A percentile compares a stretch with the other conserved stretches of the same genome.
phyloP scores from a whole-genome alignment of 1,140 invertebrate genomes.

The Sarcophaga peregrina region DNA sequence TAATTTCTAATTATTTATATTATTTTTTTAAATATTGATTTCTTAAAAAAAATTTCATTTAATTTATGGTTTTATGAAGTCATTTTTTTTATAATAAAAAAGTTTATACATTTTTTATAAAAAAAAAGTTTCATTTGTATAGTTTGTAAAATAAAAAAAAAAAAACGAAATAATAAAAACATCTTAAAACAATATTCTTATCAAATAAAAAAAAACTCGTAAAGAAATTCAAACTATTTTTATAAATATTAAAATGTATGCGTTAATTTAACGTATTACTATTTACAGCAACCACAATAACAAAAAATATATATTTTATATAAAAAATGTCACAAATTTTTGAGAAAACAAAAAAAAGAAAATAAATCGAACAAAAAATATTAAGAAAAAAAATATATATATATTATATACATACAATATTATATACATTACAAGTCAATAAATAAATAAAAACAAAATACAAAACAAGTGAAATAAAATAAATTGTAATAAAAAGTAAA shows the following conservation, averaged over 20 bases:
- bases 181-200: too few relatives aligned
- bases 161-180: too few relatives aligned
- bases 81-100: too few relatives aligned
- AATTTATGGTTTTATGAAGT: too few relatives aligned
- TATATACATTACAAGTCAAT: neutral
- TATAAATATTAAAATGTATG: slow-evolving; percentile 37
- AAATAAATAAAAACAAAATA: neutral
- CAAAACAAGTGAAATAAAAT: neutral
- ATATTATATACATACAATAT: slow-evolving; percentile 14
- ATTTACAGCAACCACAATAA: slow-evolving; percentile 44
- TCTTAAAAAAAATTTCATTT: too few relatives aligned
- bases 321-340: slow-evolving; percentile 32
- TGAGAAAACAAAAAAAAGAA: neutral
- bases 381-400: neutral
- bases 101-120: too few relatives aligned
- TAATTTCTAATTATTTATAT: too few relatives aligned
- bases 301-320: slow-evolving; percentile 37
- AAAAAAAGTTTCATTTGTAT: too few relatives aligned
- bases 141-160: too few relatives aligned
- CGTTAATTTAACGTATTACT: slow-evolving; percentile 47
- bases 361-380: slow-evolving; percentile 9
- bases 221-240: slow-evolving; percentile 23
- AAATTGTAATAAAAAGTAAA: neutral
- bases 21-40: too few relatives aligned
- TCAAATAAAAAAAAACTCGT: neutral